phyloP scores from a whole-genome alignment of 2,888 invertebrate genomes.

The Deilephila elpenor region DNA sequence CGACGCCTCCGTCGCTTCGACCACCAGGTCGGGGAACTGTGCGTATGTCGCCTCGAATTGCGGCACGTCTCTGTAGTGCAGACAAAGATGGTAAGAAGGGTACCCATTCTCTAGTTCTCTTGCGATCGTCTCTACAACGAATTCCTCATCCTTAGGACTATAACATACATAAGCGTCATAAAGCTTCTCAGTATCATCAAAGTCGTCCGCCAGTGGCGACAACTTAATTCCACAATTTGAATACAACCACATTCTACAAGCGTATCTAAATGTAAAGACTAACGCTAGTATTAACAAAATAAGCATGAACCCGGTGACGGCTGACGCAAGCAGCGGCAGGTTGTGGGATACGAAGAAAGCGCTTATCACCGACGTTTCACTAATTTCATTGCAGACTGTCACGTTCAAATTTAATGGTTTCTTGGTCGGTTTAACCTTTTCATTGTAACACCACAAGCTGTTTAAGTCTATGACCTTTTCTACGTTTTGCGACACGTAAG shows the following conservation, averaged over 20 bases:
- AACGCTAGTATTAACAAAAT: conserved; percentile 91
- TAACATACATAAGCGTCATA: conserved; percentile 98
- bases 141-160: conserved; percentile 96
- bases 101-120: conserved; percentile 93
- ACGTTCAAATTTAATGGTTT: conserved; percentile 92
- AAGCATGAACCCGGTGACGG: conserved; percentile 90
- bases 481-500: conserved; percentile 92
- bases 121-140: conserved; percentile 93
- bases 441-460: conserved; percentile 91
- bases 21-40: conserved; percentile 89
- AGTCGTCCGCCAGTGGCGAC: conserved; percentile 88
- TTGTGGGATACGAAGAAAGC: conserved; percentile 92
- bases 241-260: conserved; percentile 94
- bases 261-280: conserved; percentile 93
- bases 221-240: conserved; percentile 94
- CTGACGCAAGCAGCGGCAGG: conserved; percentile 91
- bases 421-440: conserved; percentile 87
- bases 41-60: conserved; percentile 88
- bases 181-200: conserved; percentile 93
- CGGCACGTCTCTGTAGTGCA: conserved; percentile 94
- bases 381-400: conserved; percentile 93
- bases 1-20: conserved; percentile 95
- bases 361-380: conserved; percentile 91
- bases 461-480: conserved; percentile 90
- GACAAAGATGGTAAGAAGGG: conserved; percentile 92